phyloP scores from a whole-genome alignment of 2,888 invertebrate genomes.

The Heteropelma amictum region DNA sequence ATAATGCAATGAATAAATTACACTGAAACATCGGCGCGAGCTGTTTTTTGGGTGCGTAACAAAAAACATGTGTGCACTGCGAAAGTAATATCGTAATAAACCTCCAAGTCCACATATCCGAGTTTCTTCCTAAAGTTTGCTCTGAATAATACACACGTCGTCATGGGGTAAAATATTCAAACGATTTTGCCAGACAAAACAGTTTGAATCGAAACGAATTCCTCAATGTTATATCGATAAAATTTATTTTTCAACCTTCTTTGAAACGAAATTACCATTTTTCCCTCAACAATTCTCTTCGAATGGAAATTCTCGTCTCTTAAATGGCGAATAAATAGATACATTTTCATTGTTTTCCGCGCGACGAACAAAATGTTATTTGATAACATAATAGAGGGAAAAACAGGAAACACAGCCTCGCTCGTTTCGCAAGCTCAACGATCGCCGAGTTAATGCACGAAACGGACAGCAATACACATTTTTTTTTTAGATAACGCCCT shows the following conservation, averaged over 20 bases:
- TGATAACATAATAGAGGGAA: neutral
- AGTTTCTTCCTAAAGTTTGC: neutral
- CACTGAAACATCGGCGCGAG: no score
- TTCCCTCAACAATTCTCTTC: neutral
- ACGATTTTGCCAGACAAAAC: neutral
- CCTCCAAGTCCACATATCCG: neutral
- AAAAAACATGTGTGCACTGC: constrained; percentile 22
- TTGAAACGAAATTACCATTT: neutral
- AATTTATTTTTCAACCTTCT: neutral
- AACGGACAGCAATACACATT: constrained; percentile 69
- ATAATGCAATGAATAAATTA: no score
- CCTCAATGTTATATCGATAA: neutral
- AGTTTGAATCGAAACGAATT: neutral
- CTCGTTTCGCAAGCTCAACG: constrained; percentile 59
- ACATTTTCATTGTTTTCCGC: neutral
- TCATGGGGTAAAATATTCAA: constrained; percentile 3
- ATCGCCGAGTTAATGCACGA: constrained; percentile 68
- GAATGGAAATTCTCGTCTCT: neutral
- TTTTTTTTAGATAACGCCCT: constrained; percentile 58
- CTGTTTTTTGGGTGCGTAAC: constrained; percentile 5
- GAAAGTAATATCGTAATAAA: constrained; percentile 53
- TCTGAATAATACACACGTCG: neutral
- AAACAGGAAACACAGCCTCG: constrained; percentile 43
- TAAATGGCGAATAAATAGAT: no score
- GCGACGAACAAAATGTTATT: neutral